Base-by-base conservation (phyloP, 2,797 vertebrate genomes). In the Denticeps clupeoides region DNA sequence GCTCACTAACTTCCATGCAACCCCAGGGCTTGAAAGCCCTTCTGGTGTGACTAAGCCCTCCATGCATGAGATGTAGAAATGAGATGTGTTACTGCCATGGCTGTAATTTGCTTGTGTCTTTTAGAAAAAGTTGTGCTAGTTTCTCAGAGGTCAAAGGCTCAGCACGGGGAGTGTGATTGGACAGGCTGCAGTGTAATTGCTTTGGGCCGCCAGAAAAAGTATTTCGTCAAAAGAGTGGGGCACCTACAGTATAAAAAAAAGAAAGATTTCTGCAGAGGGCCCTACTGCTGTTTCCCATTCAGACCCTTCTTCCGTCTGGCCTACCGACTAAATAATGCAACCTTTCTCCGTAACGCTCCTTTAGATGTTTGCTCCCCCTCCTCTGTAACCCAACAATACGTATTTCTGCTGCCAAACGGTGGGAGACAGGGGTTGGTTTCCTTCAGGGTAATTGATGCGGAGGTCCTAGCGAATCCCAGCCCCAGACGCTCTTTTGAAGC, bases 371-470 rank as follows among this genome's bases (percentile, higher is more conserved):
- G 5, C 25, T 11, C 8, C 9, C 9, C 59, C 67, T 65, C 64
- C 62, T 67, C 68, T 57, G 68, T 62, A 48, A 54, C 54, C 64
- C 68, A 77, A 84, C 79, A 80, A 81, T 82, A 78, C 78, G 66
- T 68, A 63, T 66, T 72, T 64, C 68, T 71, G 56, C 65, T 75
- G 70, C 74, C 71, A 81, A 77, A 60, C 60, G 45, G 64, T 75
- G 53, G 60, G 74, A 75, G 75, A 65, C n/a, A 57, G 62, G 63
- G 69, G 67, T 59, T 74, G 71, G 79, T 78, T 86, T 86, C 78
- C 74, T 82, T 82, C 74, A 65, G 75, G 75, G 77, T 82, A 81
- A 81, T 68, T 81, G 78, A 84, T 83, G 82, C 77, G 60, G 80
- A 73, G 62, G 73, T 79, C 73, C 78, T 79, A 73, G 63, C 62